Base-by-base conservation (phyloP, 2,113 vertebrate species). In the Psittacus erithacus region DNA sequence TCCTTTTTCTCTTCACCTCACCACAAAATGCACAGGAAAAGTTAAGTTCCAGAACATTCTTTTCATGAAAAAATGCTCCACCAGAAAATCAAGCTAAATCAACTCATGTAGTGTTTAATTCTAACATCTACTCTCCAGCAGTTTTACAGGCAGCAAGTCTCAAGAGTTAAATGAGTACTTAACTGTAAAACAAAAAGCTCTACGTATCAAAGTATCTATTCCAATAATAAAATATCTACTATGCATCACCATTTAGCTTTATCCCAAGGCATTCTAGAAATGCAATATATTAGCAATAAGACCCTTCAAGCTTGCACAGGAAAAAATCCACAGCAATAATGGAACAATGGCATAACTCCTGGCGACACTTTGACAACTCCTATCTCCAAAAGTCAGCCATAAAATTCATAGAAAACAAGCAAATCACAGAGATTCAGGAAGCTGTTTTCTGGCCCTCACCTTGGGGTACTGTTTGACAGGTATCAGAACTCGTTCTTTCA, bases 401-500 rank as follows among this genome's bases (percentile, higher is more conserved):
- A 50, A 91, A 69, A 82, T 5, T 62, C 84, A 11, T 0, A 31
- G 29, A 63, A 90, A 88, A 71, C 0, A 4, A 73, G 74, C 11
- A 92, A 55, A 92, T 17, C 11, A 39, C 49, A 44, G 53, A 44
- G 44, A 70, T 82, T 55, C 35, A 6, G 44, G 5, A 5, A 74
- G 29, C 29, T 86, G 2, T 86, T 31, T 73, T 3, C 74, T 49
- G 86, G 78, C 73, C 70, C 98, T 98, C 96, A 99, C 99, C 99
- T 99, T 99, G 41, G 99, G 99, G 94, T 99, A 99, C 93, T 99
- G 99, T 89, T 99, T 99, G 94, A 99, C 99, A 77, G 99, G 99
- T 95, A 99, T 99, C 95, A 99, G 98, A 86, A 99, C 99, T 35
- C 99, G 98, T 70, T 99, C 99, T 95, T 99, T 99, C 92, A 99